Conservation (phyloP, 2,797 vertebrate species). For the Amniataba percoides region DNA sequence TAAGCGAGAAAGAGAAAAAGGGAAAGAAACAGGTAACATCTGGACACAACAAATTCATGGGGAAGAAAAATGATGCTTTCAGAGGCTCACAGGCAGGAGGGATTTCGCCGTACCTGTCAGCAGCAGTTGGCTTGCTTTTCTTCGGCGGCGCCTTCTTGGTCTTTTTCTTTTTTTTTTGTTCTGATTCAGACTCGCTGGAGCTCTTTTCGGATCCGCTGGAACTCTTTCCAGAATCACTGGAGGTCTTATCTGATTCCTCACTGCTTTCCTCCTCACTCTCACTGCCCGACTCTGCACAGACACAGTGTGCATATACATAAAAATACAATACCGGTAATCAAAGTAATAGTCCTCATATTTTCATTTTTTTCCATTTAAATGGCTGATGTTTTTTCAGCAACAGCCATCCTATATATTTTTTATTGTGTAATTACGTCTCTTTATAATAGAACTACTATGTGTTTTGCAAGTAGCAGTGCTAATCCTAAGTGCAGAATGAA, state of each 20-base stretch:
- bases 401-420: background rate
- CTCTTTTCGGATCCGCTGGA: constrained; percentile 85
- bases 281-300: constrained; percentile 78
- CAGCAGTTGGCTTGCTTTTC: constrained; percentile 60
- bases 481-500: too few relatives aligned
- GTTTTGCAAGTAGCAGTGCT: too few relatives aligned
- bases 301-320: background rate
- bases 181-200: constrained; percentile 80
- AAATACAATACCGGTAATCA: background rate
- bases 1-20: background rate
- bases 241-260: constrained; percentile 83
- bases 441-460: background rate
- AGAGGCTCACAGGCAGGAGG: background rate
- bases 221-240: constrained; percentile 85
- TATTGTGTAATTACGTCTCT: background rate
- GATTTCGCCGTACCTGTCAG: constrained; percentile 82
- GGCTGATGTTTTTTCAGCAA: too few relatives aligned
- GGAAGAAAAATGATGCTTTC: constrained; percentile 39
- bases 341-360: background rate
- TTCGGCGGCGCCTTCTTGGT: constrained; percentile 70
- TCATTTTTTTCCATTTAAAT: background rate
- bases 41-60: constrained; percentile 31
- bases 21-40: constrained; percentile 51
- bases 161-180: constrained; percentile 75
- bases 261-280: constrained; percentile 85